Evolutionary conservation across 2,113 vertebrate genomes (phyloP).

Genomic region (Alligator mississippiensis): DNA sequence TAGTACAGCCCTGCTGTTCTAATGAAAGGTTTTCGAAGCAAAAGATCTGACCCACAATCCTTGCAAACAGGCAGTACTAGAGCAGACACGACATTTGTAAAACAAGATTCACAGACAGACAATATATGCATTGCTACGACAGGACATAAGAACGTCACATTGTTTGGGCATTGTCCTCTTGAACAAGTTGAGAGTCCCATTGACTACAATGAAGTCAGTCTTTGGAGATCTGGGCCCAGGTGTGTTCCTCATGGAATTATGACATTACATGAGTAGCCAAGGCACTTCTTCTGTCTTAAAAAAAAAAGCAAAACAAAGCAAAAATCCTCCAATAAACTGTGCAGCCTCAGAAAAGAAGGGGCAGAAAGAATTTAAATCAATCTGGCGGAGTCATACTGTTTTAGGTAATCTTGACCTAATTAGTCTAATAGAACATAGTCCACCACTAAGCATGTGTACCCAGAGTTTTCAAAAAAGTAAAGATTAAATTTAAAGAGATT

Average conservation of each 20-base stretch:
- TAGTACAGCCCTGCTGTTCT: neutral
- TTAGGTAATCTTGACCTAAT: conserved; percentile 83
- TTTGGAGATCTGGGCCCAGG: neutral
- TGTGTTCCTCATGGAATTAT: neutral
- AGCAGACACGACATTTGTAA: neutral
- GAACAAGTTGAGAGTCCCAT: neutral
- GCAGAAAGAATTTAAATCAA: neutral
- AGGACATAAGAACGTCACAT: neutral
- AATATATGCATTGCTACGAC: neutral
- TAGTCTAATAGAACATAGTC: conserved; percentile 82
- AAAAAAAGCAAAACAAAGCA: conserved; percentile 4
- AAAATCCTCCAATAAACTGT: neutral
- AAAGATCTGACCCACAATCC: neutral
- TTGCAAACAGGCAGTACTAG: neutral
- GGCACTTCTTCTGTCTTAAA: neutral
- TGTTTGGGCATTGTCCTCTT: neutral
- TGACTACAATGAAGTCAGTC: neutral
- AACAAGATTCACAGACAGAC: neutral
- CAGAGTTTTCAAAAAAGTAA: conserved; percentile 81
- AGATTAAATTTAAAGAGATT: conserved; percentile 97
- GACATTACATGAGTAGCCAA: neutral
- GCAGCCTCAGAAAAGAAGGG: neutral
- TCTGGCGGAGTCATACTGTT: conserved; percentile 13
- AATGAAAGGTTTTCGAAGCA: neutral
- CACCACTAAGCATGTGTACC: conserved; percentile 79